Percentiles rank a stretch among this genome's conserved stretches.
These are phyloP conservation scores for Furcula furcula DNA, from an alignment of 2,888 invertebrate genomes.

Conservation along the genomic window DNA sequence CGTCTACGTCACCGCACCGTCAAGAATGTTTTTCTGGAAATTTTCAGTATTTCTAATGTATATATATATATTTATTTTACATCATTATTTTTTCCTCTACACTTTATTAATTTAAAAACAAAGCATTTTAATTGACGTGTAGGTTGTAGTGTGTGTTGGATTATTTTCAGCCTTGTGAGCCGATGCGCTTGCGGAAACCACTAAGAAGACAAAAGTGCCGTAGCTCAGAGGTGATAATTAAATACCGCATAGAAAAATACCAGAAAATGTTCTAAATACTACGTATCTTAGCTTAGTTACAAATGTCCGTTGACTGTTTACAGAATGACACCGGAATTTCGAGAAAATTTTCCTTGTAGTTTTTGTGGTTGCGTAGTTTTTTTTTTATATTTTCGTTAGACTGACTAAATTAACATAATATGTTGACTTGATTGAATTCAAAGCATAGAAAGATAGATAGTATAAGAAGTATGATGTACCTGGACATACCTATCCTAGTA, in stretches of 20 bases:
- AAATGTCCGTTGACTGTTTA: neutral
- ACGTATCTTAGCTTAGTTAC: neutral
- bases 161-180: slow-evolving; percentile 70
- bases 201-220: slow-evolving; percentile 74
- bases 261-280: neutral
- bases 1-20: no score
- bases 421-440: neutral
- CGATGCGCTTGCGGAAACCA: slow-evolving; percentile 66
- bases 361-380: neutral
- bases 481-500: neutral
- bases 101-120: neutral
- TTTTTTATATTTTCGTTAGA: neutral
- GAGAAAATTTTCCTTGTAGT: neutral
- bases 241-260: neutral
- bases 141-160: slow-evolving; percentile 41
- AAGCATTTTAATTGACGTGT: slow-evolving; percentile 18
- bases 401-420: neutral
- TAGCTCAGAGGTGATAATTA: slow-evolving; percentile 63
- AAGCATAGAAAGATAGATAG: neutral
- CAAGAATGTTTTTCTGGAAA: no score
- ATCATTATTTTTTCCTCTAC: no score
- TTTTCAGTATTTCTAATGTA: no score
- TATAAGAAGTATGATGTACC: neutral
- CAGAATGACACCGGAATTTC: neutral
- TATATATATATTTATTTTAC: no score